Percentiles rank a stretch among this genome's conserved stretches.
Conservation (phyloP, 2,888 invertebrate genomes). For the Osmoderma eremita region DNA sequence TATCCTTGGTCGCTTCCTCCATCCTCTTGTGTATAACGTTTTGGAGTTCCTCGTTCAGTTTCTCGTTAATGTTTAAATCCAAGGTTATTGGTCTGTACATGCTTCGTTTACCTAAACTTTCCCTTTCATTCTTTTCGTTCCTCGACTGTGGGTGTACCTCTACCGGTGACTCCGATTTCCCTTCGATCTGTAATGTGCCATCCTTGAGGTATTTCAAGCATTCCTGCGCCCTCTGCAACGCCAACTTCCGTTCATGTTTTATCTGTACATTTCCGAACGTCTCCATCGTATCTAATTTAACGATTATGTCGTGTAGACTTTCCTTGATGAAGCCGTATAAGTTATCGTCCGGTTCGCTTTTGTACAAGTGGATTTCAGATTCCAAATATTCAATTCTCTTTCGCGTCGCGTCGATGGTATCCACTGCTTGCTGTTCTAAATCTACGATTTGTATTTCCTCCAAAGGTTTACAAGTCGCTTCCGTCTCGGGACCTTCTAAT, state of each 20-base stretch:
- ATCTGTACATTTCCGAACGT: conserved; percentile 40
- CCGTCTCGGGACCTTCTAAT: not conserved
- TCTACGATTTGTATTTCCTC: conserved; percentile 17
- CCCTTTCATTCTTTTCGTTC: not conserved
- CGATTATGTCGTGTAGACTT: conserved; percentile 33
- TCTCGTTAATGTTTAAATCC: conserved; percentile 40
- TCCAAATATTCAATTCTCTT: conserved; percentile 39
- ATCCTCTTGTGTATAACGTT: conserved; percentile 40
- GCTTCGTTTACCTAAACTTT: conserved; percentile 14
- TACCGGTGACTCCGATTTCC: conserved; percentile 10
- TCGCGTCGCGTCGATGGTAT: conserved; percentile 37
- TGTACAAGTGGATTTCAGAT: conserved; percentile 37
- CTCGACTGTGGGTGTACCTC: conserved; percentile 17
- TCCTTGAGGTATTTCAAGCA: conserved; percentile 40
- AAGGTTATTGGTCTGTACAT: conserved; percentile 39
- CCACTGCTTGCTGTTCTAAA: conserved; percentile 28
- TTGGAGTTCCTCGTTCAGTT: conserved; percentile 38
- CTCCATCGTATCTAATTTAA: conserved; percentile 39
- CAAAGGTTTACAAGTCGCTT: not conserved
- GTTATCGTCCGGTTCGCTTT: conserved; percentile 29
- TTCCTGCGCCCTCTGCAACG: conserved; percentile 39
- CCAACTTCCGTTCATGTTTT: conserved; percentile 40
- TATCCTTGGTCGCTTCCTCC: conserved; percentile 39
- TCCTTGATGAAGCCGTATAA: conserved; percentile 35
- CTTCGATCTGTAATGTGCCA: not conserved